phyloP scores from a whole-genome alignment of 2,113 vertebrate genomes.

The Chaetops frenatus region DNA sequence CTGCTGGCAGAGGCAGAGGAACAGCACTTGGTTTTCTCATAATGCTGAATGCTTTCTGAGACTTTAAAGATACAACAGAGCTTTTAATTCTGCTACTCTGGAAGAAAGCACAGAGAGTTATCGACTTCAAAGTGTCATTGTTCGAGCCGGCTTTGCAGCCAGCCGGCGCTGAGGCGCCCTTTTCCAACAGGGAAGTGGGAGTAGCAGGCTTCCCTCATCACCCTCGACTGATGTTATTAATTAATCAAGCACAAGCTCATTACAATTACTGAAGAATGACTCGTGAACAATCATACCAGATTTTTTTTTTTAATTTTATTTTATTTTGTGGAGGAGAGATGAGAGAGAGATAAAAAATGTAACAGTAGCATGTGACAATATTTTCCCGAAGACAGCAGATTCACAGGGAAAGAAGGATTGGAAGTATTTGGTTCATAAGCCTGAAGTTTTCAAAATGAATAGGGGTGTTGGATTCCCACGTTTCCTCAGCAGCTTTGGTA shows the following conservation, averaged over 20 bases:
- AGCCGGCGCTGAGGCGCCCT: neutral
- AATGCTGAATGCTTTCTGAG: neutral
- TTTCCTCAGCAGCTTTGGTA: neutral
- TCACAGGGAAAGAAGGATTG: neutral
- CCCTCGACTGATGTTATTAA: constrained; percentile 44
- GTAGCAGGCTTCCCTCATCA: constrained; percentile 2
- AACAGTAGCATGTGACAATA: neutral
- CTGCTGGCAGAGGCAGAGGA: neutral
- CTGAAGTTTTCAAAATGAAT: neutral
- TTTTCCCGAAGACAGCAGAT: neutral
- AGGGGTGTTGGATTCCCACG: fast-evolving
- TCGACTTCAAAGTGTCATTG: neutral
- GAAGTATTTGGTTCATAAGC: neutral
- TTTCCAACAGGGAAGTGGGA: constrained; percentile 44
- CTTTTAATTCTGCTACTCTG: neutral
- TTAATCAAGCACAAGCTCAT: constrained; percentile 51
- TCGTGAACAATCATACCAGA: neutral
- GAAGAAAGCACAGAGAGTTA: neutral
- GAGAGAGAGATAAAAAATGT: neutral
- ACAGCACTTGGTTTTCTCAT: neutral
- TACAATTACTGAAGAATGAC: neutral
- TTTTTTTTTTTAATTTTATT: neutral
- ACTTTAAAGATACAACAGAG: neutral
- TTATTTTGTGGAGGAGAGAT: neutral
- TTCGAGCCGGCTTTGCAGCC: neutral